Evolutionary conservation across 2,113 vertebrate species (phyloP).

Genomic region (Aythya baeri): DNA sequence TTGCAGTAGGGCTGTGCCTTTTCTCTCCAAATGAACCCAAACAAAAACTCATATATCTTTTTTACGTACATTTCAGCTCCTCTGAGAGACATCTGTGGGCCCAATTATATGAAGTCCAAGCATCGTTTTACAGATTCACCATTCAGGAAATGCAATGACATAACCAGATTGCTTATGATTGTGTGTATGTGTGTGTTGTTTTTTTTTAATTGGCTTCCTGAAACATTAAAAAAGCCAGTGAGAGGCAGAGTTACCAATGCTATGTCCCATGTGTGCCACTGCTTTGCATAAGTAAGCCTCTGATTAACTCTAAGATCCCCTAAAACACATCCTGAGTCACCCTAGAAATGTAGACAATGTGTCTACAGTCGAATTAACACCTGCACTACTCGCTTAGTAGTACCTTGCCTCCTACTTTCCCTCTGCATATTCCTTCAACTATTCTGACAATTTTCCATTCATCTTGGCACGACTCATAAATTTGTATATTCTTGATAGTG

Average conservation of each 20-base stretch:
- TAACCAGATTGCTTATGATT: conserved; percentile 56
- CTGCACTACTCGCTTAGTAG: background rate
- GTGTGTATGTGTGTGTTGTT: background rate
- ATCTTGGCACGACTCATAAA: background rate
- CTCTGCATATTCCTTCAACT: background rate
- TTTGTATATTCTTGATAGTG: background rate
- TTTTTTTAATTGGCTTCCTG: conserved; percentile 57
- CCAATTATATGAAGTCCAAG: conserved; percentile 46
- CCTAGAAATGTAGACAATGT: background rate
- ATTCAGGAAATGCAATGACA: conserved; percentile 54
- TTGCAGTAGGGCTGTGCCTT: conserved; percentile 28
- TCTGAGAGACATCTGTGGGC: background rate
- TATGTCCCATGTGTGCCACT: background rate
- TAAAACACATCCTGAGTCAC: conserved; percentile 22
- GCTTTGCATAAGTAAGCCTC: conserved; percentile 27
- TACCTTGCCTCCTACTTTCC: background rate
- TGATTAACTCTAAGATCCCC: conserved; percentile 43
- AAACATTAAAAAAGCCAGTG: background rate
- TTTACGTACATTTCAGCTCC: background rate
- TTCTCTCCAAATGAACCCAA: conserved; percentile 43
- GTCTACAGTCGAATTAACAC: background rate
- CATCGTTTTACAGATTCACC: conserved; percentile 31
- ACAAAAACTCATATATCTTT: conserved; percentile 27
- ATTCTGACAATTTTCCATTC: background rate
- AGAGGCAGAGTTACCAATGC: background rate